Percentiles rank a stretch among this genome's conserved stretches.
phyloP scores from a whole-genome alignment of 2,113 vertebrate species.

The Istiophorus platypterus region DNA sequence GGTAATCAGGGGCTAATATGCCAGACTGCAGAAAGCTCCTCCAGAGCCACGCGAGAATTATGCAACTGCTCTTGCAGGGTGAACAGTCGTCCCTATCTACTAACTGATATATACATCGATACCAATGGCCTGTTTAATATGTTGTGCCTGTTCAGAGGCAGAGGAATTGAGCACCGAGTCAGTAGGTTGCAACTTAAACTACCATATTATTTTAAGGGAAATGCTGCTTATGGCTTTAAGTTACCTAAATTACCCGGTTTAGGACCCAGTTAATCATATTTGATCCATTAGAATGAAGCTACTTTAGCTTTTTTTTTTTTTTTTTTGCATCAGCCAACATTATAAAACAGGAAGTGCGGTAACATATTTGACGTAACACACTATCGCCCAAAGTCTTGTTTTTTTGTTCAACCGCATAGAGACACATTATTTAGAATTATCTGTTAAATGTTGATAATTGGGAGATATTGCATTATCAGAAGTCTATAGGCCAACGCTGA shows the following conservation, averaged over 20 bases:
- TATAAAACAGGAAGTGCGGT: background rate
- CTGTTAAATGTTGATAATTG: background rate
- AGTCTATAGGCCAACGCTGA: background rate
- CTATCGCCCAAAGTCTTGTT: background rate
- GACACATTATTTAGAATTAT: background rate
- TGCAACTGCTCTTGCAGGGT: background rate
- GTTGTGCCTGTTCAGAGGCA: background rate
- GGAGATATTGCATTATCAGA: background rate
- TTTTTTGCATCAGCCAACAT: too few species aligned
- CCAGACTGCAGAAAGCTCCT: background rate
- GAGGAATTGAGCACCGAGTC: slow-evolving; percentile 23
- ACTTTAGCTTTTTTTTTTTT: slow-evolving; percentile 1
- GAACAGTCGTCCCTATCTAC: too few species aligned
- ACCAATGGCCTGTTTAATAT: slow-evolving; percentile 27
- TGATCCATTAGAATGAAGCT: background rate
- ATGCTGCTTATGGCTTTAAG: background rate
- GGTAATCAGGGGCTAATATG: background rate
- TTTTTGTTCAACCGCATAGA: background rate
- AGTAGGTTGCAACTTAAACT: background rate
- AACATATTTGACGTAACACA: background rate
- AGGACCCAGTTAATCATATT: background rate
- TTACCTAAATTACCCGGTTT: background rate
- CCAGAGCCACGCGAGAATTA: background rate
- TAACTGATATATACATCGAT: too few species aligned
- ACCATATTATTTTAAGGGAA: background rate